Base-by-base conservation (phyloP, 2,113 vertebrate genomes). In the Tauraco erythrolophus region DNA sequence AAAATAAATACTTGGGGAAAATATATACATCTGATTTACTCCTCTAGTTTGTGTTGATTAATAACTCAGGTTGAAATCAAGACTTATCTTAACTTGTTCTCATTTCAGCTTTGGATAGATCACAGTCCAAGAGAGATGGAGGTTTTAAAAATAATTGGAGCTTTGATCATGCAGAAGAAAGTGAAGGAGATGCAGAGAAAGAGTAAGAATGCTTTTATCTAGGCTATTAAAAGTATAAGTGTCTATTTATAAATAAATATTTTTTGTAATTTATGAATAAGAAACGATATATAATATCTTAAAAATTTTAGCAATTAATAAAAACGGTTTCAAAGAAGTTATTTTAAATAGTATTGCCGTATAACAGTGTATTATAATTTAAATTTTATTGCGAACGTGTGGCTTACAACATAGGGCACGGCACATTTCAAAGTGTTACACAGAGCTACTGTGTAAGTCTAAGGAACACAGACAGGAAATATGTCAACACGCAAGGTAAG, bases 111-210 rank as follows among this genome's bases (percentile, higher is more conserved):
- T 99, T 99, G 98, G 98, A 99, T 97, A 98, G 98, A 98, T 98
- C 99, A 95, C 98, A 99, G 82, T 97, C 98, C 98, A 99, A 98
- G 98, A 98, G 97, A 97, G 99, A 99, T 98, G 99, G 99, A 98
- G 99, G 99, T 92, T 99, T 98, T 99, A 99, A 98, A 98, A 98
- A 97, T 98, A 99, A 98, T 97, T 99, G 99, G 99, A 99, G 99
- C 98, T 99, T 98, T 98, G 98, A 99, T 98, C 98, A 99, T 95
- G 97, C 97, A 96, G 98, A 98, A 97, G 99, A 98, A 98, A 98
- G 98, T 98, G 99, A 99, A 97, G 99, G 98, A 98, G 98, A 99
- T 97, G 96, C 98, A 98, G 98, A 98, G 94, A 99, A 99, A 97
- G 98, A 99, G 99, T 99, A 99, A 99, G 99, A 94, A 97, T 84